phyloP scores from a whole-genome alignment of 1,140 invertebrate genomes.

The honey bee (Apis mellifera) region Amel_HAv3.1 CM009934.2:4500001-4500500 shows the following conservation, averaged over 20 bases:
- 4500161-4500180: too few species aligned
- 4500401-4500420: background rate
- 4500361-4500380: constrained; percentile 31
- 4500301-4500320: constrained; percentile 13
- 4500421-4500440: constrained; percentile 12
- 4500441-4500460: constrained; percentile 4
- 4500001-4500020: constrained; percentile 35
- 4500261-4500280: constrained; percentile 29
- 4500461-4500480: background rate
- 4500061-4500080: background rate
- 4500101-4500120: background rate
- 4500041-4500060: background rate
- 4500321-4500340: constrained; percentile 44
- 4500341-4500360: constrained; percentile 36
- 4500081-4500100: background rate
- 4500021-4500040: background rate
- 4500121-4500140: background rate
- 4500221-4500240: background rate
- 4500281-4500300: constrained; percentile 10
- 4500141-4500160: background rate
- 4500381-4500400: constrained; percentile 8
- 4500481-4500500: too few species aligned
- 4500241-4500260: constrained; percentile 30
- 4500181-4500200: background rate
- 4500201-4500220: background rate